Conservation (phyloP, 2,113 vertebrate species). For the Parus major region DNA sequence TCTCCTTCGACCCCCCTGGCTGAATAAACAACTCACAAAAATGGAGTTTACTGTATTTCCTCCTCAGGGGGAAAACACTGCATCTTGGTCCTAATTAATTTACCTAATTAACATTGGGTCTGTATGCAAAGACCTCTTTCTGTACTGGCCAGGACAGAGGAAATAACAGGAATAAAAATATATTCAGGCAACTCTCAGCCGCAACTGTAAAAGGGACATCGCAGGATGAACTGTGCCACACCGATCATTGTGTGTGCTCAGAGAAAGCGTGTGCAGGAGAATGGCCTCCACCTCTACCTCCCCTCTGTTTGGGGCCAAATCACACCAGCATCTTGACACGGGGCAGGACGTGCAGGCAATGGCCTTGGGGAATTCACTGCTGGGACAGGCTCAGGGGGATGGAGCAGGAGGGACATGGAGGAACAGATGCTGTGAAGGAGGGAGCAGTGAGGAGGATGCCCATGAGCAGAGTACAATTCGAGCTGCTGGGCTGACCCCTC, state of each 20-base stretch:
- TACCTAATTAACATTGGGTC: slow-evolving; percentile 43
- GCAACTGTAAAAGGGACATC: not conserved
- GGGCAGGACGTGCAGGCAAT: fast-evolving
- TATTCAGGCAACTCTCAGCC: not conserved
- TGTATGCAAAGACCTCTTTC: slow-evolving; percentile 31
- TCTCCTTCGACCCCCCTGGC: slow-evolving; percentile 43
- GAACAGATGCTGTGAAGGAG: fast-evolving
- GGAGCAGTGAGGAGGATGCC: not conserved
- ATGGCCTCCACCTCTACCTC: fast-evolving
- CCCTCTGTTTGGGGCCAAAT: not conserved
- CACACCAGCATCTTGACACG: fast-evolving
- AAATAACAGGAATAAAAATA: slow-evolving; percentile 11
- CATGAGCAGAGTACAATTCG: fast-evolving
- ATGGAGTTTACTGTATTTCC: slow-evolving; percentile 55
- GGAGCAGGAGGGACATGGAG: not conserved
- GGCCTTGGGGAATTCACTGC: not conserved
- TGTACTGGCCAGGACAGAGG: not conserved
- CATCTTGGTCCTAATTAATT: slow-evolving; percentile 60
- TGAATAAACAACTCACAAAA: slow-evolving; percentile 46
- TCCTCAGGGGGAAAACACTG: slow-evolving; percentile 48
- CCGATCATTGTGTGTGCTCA: not conserved
- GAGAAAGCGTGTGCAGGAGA: fast-evolving
- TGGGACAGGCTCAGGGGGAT: not conserved
- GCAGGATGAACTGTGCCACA: fast-evolving
- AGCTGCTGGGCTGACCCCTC: not conserved